Conservation (phyloP, 2,888 invertebrate genomes). For the Hemicrepidius hirtus region DNA sequence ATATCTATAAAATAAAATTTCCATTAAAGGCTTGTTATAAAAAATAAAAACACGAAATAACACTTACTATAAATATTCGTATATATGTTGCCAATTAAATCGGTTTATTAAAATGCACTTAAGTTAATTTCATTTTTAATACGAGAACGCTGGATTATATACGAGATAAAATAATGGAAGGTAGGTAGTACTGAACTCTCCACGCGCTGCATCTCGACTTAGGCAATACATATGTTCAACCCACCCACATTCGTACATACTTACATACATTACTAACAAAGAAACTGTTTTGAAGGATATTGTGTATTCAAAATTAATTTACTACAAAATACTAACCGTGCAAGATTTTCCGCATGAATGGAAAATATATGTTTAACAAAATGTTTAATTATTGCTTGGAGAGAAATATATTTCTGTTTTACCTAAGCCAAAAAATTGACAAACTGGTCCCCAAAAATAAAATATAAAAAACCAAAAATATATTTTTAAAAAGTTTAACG, state of each 20-base stretch:
- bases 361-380: too few species aligned
- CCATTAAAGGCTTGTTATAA: constrained; percentile 43
- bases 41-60: constrained; percentile 45
- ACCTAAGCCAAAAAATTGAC: too few species aligned
- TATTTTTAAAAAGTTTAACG: too few species aligned
- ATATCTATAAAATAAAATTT: constrained; percentile 39
- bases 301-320: neutral
- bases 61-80: constrained; percentile 47
- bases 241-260: constrained; percentile 20
- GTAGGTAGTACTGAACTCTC: constrained; percentile 20
- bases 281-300: neutral
- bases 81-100: constrained; percentile 47
- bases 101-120: constrained; percentile 45
- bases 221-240: constrained; percentile 29
- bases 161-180: constrained; percentile 42
- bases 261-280: constrained; percentile 30
- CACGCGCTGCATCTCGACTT: constrained; percentile 34
- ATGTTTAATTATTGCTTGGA: too few species aligned
- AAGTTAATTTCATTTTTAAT: constrained; percentile 46
- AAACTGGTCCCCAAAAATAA: too few species aligned
- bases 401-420: too few species aligned
- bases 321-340: too few species aligned
- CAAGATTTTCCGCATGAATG: too few species aligned
- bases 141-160: constrained; percentile 29
- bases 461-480: too few species aligned